Conservation (phyloP, 2,113 vertebrate species). For the Cathartes aura region DNA sequence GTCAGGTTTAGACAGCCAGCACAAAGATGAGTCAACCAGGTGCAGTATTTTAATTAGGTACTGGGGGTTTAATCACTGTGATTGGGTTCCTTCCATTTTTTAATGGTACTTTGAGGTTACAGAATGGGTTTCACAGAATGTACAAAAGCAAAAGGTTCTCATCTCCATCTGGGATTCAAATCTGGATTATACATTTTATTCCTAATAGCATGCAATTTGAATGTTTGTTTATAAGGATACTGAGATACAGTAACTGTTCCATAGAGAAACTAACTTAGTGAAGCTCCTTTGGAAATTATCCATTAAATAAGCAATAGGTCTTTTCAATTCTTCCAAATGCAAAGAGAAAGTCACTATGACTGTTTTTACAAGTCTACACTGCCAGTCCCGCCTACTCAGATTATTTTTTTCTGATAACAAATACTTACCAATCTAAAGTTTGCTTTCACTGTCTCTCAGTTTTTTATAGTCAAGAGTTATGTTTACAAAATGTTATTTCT, state of each 20-base stretch:
- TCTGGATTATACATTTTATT: slow-evolving; percentile 20
- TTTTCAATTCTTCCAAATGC: slow-evolving; percentile 7
- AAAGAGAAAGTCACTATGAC: background rate
- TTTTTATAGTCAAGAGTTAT: slow-evolving; percentile 29
- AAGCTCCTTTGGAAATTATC: background rate
- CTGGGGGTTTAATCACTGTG: background rate
- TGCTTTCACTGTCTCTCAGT: slow-evolving; percentile 28
- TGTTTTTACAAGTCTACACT: slow-evolving; percentile 10
- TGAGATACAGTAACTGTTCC: background rate
- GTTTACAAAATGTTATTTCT: slow-evolving; percentile 36
- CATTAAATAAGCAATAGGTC: background rate
- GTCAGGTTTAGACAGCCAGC: slow-evolving; percentile 23
- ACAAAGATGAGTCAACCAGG: slow-evolving; percentile 22
- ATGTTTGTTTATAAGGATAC: background rate
- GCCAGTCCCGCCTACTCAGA: background rate
- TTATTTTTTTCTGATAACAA: slow-evolving; percentile 33
- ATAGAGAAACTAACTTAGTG: background rate
- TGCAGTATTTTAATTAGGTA: slow-evolving; percentile 9
- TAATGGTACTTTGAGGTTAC: slow-evolving; percentile 11
- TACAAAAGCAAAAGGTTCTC: slow-evolving; percentile 26
- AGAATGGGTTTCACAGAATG: slow-evolving; percentile 11
- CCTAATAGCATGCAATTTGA: background rate
- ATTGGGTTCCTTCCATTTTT: slow-evolving; percentile 17
- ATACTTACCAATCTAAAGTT: slow-evolving; percentile 16
- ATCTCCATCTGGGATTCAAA: slow-evolving; percentile 31